Conservation (phyloP, 2,113 vertebrate species). For the Myotis yumanensis region DNA sequence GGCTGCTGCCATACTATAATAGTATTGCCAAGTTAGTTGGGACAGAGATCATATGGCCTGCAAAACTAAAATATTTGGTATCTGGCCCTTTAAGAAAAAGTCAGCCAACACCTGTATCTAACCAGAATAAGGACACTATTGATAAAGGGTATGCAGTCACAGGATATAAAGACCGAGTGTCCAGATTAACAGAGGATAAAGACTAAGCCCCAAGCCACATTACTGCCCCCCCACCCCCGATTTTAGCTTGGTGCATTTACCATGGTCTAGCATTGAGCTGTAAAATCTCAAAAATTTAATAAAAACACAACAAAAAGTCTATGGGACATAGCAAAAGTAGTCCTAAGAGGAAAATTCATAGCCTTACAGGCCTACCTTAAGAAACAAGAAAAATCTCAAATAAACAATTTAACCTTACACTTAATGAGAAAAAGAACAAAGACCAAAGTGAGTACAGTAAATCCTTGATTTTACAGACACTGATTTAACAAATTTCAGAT, state of each 20-base stretch:
- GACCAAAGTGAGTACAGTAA: no score
- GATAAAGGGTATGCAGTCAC: not conserved
- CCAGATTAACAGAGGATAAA: not conserved
- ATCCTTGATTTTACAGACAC: no score
- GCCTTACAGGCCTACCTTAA: no score
- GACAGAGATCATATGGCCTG: not conserved
- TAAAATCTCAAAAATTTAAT: constrained; percentile 1
- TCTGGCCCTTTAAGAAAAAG: not conserved
- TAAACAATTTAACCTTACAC: no score
- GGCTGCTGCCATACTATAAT: not conserved
- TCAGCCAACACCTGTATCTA: not conserved
- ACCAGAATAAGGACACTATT: not conserved
- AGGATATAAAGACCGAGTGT: not conserved
- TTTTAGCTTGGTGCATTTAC: not conserved
- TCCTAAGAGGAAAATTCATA: no score
- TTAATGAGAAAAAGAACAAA: no score
- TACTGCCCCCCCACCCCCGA: not conserved
- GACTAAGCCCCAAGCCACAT: not conserved
- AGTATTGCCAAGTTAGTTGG: not conserved
- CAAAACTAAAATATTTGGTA: no score
- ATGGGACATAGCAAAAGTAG: not conserved
- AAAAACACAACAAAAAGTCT: not conserved
- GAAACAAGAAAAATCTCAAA: no score
- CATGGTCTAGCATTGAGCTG: not conserved
- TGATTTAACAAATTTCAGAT: no score